phyloP scores from a whole-genome alignment of 2,888 invertebrate species.

The Octodonta nipae region DNA sequence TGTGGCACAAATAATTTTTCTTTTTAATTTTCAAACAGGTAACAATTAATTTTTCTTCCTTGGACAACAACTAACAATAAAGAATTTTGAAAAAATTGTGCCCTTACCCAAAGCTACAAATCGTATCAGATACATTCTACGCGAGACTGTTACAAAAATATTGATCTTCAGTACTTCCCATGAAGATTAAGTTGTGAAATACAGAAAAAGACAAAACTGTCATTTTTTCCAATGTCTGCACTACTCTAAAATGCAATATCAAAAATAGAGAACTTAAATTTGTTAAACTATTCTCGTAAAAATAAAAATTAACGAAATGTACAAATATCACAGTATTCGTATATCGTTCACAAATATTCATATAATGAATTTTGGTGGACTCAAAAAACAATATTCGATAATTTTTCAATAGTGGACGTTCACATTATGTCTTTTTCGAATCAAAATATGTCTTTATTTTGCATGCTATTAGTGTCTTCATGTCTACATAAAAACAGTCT shows the following conservation, averaged over 20 bases:
- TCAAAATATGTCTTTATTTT: no score
- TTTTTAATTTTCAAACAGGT: slow-evolving; percentile 18
- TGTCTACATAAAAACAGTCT: no score
- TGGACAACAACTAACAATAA: slow-evolving; percentile 5
- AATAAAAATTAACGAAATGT: slow-evolving; percentile 27
- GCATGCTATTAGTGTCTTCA: no score
- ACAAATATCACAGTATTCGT: slow-evolving; percentile 34
- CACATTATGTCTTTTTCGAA: no score
- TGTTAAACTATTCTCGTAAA: slow-evolving; percentile 21
- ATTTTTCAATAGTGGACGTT: no score
- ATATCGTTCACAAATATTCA: slow-evolving; percentile 19
- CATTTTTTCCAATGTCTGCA: slow-evolving; percentile 9
- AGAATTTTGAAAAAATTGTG: slow-evolving; percentile 4
- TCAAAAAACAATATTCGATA: no score
- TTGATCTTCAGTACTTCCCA: slow-evolving; percentile 17
- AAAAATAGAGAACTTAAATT: slow-evolving; percentile 24
- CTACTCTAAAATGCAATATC: slow-evolving; percentile 22
- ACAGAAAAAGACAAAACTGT: slow-evolving; percentile 16
- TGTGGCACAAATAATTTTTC: slow-evolving; percentile 19
- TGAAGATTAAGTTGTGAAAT: slow-evolving; percentile 16
- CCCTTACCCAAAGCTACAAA: no score
- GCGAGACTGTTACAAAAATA: slow-evolving; percentile 12
- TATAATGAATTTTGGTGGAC: no score
- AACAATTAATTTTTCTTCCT: slow-evolving; percentile 15
- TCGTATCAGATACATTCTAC: no score